Base-by-base conservation (phyloP, 1,140 invertebrate genomes). In the Drosophila equinoxialis region DNA sequence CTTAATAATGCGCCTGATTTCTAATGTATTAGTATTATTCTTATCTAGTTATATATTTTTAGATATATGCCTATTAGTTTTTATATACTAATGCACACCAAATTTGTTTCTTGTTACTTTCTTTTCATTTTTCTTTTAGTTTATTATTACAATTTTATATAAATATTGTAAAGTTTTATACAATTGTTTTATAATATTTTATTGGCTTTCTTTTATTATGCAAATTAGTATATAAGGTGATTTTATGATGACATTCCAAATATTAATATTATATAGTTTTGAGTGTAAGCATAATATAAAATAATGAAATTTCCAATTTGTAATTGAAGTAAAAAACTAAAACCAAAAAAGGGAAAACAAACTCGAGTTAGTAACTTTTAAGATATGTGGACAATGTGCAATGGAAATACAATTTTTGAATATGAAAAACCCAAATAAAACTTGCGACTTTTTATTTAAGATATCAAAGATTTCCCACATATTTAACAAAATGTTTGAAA, bases 161-260 rank as follows among this genome's bases (percentile, higher is more conserved):
- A 75, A 61, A 68, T 76, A 79, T 74, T 62, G 77, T 73, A 75
- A 62, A 75, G 45, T 59, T 78, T 78, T 65, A 68, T 74, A 70
- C 61, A 70, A 72, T 68, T 55, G 64, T 63, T 67, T 72, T 68
- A 55, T 81, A 68, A 41, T 14, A 39, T 66, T 30, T 30, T 6
- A 30, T 30, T 64, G 68, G 35, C 30, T 45, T 69, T 67, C 54
- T 76, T 78, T 65, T 74, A 80, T 51, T 23, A 37, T 37, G 17
- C 65, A 71, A 51, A 61, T 75, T 76, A 87, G 64, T 54, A 35
- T 10, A 55, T 83, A 84, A 80, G 84, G 54, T 58, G 77, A 84
- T 89, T 89, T 87, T 80, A 87, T 80, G 84, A 87, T 78, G 84
- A 84, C 84, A 87, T 87, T 87, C 84, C 84, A 87, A 87, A 87